Conservation (phyloP, 2,888 invertebrate species). For the Agrenia bidenticulata region DNA sequence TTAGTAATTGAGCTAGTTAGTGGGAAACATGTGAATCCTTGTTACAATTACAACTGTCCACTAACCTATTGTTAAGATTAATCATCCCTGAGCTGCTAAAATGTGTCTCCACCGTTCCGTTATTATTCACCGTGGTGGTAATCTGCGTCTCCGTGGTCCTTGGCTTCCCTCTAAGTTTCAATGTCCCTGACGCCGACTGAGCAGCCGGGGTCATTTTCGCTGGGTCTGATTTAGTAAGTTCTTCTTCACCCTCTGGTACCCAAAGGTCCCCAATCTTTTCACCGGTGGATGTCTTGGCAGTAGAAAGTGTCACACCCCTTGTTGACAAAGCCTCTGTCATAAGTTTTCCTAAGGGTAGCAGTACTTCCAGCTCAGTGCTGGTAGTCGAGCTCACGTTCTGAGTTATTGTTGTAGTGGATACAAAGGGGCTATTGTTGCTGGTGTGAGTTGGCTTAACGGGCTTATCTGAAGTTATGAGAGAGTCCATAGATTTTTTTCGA, state of each 20-base stretch:
- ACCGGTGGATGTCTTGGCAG: neutral
- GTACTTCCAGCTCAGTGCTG: neutral
- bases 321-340: neutral
- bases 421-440: neutral
- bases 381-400: neutral
- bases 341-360: neutral
- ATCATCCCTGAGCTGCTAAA: neutral
- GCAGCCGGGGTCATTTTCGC: neutral
- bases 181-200: neutral
- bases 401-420: neutral
- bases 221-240: neutral
- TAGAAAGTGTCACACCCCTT: neutral
- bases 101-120: neutral
- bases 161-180: neutral
- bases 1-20: too few species aligned
- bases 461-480: neutral
- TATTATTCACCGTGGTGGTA: slow-evolving; percentile 1
- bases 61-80: too few species aligned
- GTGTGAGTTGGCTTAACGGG: neutral
- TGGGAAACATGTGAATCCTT: too few species aligned
- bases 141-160: neutral
- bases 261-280: neutral
- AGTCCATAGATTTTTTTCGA: slow-evolving; percentile 1
- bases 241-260: neutral
- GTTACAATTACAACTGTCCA: too few species aligned